Conservation (phyloP, 2,888 invertebrate genomes). For the Caradrina clavipalpis region DNA sequence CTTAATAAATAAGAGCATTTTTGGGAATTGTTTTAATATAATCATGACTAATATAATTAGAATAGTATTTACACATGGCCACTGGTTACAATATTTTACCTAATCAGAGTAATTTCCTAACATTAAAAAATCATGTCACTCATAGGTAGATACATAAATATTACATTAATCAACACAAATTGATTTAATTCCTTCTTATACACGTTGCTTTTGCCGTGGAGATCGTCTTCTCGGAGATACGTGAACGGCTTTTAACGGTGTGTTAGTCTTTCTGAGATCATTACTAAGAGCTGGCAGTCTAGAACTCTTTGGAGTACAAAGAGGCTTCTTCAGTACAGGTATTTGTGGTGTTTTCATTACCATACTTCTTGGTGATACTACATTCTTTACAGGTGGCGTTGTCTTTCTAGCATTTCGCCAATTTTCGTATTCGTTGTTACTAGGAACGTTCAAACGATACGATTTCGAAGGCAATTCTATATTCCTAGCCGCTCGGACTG, state of each 20-base stretch:
- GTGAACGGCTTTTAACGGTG: slow-evolving; percentile 91
- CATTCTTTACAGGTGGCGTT: slow-evolving; percentile 78
- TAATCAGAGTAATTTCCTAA: slow-evolving; percentile 59
- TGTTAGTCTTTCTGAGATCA: slow-evolving; percentile 88
- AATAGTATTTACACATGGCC: slow-evolving; percentile 82
- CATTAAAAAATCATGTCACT: slow-evolving; percentile 61
- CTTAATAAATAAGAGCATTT: slow-evolving; percentile 20
- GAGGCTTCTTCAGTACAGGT: slow-evolving; percentile 91
- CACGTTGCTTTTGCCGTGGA: slow-evolving; percentile 79
- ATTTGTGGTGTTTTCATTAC: slow-evolving; percentile 78
- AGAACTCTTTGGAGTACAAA: slow-evolving; percentile 90
- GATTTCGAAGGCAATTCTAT: slow-evolving; percentile 64
- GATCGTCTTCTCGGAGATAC: slow-evolving; percentile 85
- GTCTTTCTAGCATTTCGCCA: slow-evolving; percentile 77
- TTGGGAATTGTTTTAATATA: slow-evolving; percentile 53
- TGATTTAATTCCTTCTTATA: slow-evolving; percentile 51
- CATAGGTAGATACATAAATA: slow-evolving; percentile 58
- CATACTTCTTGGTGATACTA: slow-evolving; percentile 78
- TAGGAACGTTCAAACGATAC: slow-evolving; percentile 65
- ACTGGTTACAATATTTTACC: slow-evolving; percentile 72
- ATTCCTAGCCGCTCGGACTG: slow-evolving; percentile 67
- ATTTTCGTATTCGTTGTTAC: slow-evolving; percentile 73
- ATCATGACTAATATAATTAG: slow-evolving; percentile 67
- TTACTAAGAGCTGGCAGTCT: slow-evolving; percentile 83
- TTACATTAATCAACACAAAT: slow-evolving; percentile 34